Base-by-base conservation (phyloP, 1,140 invertebrate genomes). In the Drosophila eugracilis region DNA sequence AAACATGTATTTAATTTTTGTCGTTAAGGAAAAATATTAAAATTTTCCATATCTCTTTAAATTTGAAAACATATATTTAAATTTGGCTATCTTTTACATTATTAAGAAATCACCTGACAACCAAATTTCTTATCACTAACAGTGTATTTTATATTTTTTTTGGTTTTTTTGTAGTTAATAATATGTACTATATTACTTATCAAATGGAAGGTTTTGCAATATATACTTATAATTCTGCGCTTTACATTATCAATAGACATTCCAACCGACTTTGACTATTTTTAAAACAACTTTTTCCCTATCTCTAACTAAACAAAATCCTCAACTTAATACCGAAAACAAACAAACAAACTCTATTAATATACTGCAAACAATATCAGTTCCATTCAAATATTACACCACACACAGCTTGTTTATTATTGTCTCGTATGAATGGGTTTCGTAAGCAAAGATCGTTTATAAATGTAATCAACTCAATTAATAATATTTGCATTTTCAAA, bases 401-500 rank as follows among this genome's bases (percentile, higher is more conserved):
- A 52, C 63, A 67, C n/a, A 42, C 28, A 14, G 26, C 19, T 44
- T 60, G 37, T 60, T 62, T 62, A 24, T 24, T 60, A 10, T 60
- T 5, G 21, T 14, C 54, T 36, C 21, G 19, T 14, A 17, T 14
- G 7, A 37, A 37, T 26, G 15, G 15, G 17, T 14, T n/a, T 30
- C 12, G 7, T 6, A 32, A 14, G 34, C 34, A 21, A 4, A 32
- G 45, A 34, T 26, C 26, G 52, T 67, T 67, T 28, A 15, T 7
- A 15, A 50, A 7, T 15, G 57, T 30, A 66, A 44, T 44, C 60
- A 53, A 47, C 22, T 30, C 22, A 53, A 67, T 66, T 66, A 15
- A 30, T 34, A 67, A 42, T 67, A 67, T 67, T 67, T 67, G 28
- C 60, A 67, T 62, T 24, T 57, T 53, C 44, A 45, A 26, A 49